Base-by-base conservation (phyloP, 2,797 vertebrate genomes). In the Anabacerthia variegaticeps region DNA sequence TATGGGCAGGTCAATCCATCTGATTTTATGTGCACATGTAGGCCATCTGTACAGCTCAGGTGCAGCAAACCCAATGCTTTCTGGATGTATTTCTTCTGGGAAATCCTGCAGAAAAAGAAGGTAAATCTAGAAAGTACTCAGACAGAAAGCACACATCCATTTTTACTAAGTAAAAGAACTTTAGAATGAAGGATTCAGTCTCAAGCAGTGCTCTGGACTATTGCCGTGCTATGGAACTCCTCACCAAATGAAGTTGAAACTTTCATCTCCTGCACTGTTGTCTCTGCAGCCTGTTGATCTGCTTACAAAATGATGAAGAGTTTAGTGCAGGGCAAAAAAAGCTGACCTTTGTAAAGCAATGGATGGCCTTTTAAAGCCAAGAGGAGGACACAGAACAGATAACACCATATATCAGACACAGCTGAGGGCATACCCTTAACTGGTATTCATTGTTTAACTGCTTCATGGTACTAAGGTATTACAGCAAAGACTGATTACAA, bases 401-500 rank as follows among this genome's bases (percentile, higher is more conserved):
- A 88, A 37, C 37, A 59, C 36, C 13, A 3, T 48, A 10, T 44
- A 85, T 91, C 56, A 93, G 56, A 74, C 27, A 71, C 51, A 74
- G 65, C 34, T 74, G 71, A 95, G 41, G 77, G 44, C 54, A 58
- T 28, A 56, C 9, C 20, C 56, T 71, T 71, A 89, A 80, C 65
- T 2, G 0, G 22, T 51, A 80, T 58, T 88, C 82, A 55, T 20
- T 74, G 30, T 77, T 92, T 34, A 85, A 62, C 37, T 44, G 41
- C 73, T 85, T 72, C 63, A 68, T 73, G 91, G 79, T 96, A 85
- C 69, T 52, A 85, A 96, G 69, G 27, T 86, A 32, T 89, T 93
- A 77, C 30, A 62, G 89, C 85, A 97, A 85, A 96, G 80, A 96
- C 84, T 91, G 92, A 89, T 94, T 93, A 93, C 62, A 82, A 84